Percentiles rank a stretch among this genome's conserved stretches.
Evolutionary conservation across 2,888 invertebrate species (phyloP).

Genomic region (Hydraecia micacea): DNA sequence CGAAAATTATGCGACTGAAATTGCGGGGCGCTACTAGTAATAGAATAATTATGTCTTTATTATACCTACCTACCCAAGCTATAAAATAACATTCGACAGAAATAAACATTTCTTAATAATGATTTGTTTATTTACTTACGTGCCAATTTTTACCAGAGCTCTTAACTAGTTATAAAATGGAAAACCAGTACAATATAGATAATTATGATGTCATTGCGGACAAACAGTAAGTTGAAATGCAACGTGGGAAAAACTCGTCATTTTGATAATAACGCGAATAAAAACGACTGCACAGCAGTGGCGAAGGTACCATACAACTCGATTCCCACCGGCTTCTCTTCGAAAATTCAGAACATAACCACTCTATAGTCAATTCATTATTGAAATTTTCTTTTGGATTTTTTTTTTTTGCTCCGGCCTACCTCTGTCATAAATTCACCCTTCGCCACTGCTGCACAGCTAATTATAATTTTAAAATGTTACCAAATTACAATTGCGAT

Average conservation of each 20-base stretch:
- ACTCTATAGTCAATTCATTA: no score
- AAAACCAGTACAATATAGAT: conserved; percentile 8
- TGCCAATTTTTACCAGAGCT: no score
- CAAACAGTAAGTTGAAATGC: conserved; percentile 27
- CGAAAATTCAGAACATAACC: no score
- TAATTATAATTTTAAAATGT: conserved; percentile 34
- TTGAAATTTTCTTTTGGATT: no score
- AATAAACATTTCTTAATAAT: neutral
- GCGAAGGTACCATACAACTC: no score
- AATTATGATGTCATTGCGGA: conserved; percentile 18
- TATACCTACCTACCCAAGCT: neutral
- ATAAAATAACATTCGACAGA: neutral
- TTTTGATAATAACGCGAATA: conserved; percentile 29
- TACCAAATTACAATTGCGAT: conserved; percentile 34
- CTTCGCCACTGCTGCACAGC: no score
- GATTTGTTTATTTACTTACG: conserved; percentile 4
- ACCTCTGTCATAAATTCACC: no score
- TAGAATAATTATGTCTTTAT: no score
- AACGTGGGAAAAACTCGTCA: conserved; percentile 32
- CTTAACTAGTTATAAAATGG: conserved; percentile 1
- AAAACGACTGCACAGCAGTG: conserved; percentile 5
- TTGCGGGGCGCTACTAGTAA: no score
- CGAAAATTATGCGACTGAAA: no score
- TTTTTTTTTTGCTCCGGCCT: no score
- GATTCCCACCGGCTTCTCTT: no score